Base-by-base conservation (phyloP, 2,888 invertebrate genomes). In the Cyclophora punctaria region DNA sequence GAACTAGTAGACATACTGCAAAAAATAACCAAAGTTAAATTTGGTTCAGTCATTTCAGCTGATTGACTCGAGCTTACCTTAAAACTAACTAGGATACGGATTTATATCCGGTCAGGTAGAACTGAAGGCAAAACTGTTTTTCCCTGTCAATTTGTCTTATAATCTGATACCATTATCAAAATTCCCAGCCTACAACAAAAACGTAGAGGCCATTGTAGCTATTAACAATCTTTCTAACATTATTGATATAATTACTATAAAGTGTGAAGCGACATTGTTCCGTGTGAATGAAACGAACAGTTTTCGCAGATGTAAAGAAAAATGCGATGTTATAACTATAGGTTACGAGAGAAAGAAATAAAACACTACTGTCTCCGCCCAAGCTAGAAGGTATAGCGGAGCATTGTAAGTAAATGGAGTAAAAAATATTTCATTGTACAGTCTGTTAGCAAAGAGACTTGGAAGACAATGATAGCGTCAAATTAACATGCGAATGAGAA, bases 401-500 rank as follows among this genome's bases (percentile, higher is more conserved):
- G 73, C 75, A 73, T 80, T 81, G 75, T 71, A 62, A 65, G 59
- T 71, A 72, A 74, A 72, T 67, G 61, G 68, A 70, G 63, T 73
- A 78, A 85, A 76, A 86, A 85, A 78, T 69, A 66, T 63, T 68
- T 75, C 76, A 83, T 85, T 82, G 81, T 82, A 71, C 76, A 69
- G 66, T 74, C 75, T 52, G 53, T 52, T 67, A 73, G 71, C 67
- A 73, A 77, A 81, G 84, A 82, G 83, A 75, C 70, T 67, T 64
- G 53, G 65, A 81, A 86, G 78, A 85, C 83, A 86, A 87, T 85
- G 83, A 80, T 80, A 78, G 71, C 70, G 66, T 71, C 75, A 77
- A 37, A 80, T 82, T 79, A 78, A 77, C 71, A 63, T 75, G 74
- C 76, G 74, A 80, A 79, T 85, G 83, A 80, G 83, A 83, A 83